Percentiles rank a stretch among this genome's conserved stretches.
Conservation (phyloP, 1,140 invertebrate genomes). For the Zophobas morio region DNA sequence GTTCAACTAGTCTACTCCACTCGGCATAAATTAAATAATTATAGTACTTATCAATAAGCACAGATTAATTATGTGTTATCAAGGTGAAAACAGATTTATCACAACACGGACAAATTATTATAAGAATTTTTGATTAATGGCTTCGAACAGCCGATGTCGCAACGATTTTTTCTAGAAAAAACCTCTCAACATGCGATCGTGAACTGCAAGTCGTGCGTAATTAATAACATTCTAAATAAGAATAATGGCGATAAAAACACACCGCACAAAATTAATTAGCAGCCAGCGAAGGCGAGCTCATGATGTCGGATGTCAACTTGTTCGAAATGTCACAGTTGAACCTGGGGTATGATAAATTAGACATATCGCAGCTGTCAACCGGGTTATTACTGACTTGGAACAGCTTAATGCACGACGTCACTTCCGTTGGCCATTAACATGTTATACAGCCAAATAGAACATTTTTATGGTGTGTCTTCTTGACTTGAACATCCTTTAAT, state of each 20-base stretch:
- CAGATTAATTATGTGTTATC: slow-evolving; percentile 37
- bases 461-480: slow-evolving; percentile 34
- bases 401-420: slow-evolving; percentile 53
- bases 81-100: slow-evolving; percentile 48
- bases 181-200: background rate
- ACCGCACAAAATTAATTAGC: slow-evolving; percentile 40
- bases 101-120: slow-evolving; percentile 37
- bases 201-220: slow-evolving; percentile 23
- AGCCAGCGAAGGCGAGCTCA: slow-evolving; percentile 44
- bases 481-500: slow-evolving; percentile 34
- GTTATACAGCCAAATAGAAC: slow-evolving; percentile 13
- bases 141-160: slow-evolving; percentile 23
- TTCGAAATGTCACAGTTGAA: slow-evolving; percentile 58
- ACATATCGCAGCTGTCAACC: slow-evolving; percentile 63
- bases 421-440: slow-evolving; percentile 44
- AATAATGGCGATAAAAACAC: slow-evolving; percentile 26
- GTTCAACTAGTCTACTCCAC: background rate
- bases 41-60: slow-evolving; percentile 35
- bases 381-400: slow-evolving; percentile 58
- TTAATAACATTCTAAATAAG: slow-evolving; percentile 10
- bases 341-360: slow-evolving; percentile 61
- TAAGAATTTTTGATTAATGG: slow-evolving; percentile 47
- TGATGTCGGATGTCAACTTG: slow-evolving; percentile 57
- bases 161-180: slow-evolving; percentile 16
- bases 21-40: slow-evolving; percentile 34